A percentile compares a stretch with the other conserved stretches of the same genome.
phyloP scores from a whole-genome alignment of 2,113 vertebrate genomes.

The Phycodurus eques region DNA sequence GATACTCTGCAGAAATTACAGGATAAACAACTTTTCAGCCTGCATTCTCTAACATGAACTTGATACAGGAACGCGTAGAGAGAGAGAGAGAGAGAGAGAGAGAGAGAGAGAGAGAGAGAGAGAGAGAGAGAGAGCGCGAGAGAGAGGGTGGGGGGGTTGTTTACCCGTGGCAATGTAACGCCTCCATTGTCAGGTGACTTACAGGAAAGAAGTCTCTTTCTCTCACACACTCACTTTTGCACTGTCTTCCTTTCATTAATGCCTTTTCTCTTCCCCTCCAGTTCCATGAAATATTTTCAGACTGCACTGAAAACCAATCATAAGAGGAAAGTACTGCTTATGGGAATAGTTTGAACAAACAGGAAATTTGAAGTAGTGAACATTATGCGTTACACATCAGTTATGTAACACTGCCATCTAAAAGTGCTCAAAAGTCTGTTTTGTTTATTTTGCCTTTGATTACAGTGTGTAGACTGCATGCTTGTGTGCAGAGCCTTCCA shows the following conservation, averaged over 20 bases:
- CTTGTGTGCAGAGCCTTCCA: constrained; percentile 16
- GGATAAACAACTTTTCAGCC: background rate
- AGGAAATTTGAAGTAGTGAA: background rate
- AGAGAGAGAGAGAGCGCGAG: background rate
- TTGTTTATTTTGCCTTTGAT: background rate
- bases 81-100: constrained; percentile 23
- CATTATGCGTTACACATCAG: background rate
- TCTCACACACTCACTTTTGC: background rate
- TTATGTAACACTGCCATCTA: background rate
- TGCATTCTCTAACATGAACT: background rate
- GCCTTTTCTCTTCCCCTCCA: constrained; percentile 4
- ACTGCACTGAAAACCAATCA: background rate
- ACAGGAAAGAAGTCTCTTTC: constrained; percentile 63
- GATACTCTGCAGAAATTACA: background rate
- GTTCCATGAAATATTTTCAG: background rate
- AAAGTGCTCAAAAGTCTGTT: background rate
- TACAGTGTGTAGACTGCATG: background rate
- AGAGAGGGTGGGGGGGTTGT: constrained; percentile 32
- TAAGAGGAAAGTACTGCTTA: background rate
- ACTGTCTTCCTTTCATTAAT: constrained; percentile 16
- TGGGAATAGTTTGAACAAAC: background rate
- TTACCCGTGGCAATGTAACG: constrained; percentile 53
- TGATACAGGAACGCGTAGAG: constrained; percentile 12
- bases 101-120: constrained; percentile 3
- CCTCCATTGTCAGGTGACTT: constrained; percentile 67